Percentiles rank a stretch among this genome's conserved stretches.
These are phyloP conservation scores for Ctenodactylus gundi DNA, from an alignment of 2,113 vertebrate genomes.

Conservation along the genomic window DNA sequence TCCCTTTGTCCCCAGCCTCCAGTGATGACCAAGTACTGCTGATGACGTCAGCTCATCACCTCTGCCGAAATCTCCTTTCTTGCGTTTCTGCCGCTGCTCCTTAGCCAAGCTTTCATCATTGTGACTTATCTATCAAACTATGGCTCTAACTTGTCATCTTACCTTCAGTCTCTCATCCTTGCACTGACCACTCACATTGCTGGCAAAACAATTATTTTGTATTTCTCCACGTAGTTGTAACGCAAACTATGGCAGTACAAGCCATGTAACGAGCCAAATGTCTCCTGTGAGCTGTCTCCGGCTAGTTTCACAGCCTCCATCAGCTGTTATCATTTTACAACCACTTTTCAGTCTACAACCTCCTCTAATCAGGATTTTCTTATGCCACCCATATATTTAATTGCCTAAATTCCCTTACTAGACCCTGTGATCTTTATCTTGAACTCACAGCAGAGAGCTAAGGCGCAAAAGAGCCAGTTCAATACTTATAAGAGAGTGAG, in stretches of 20 bases:
- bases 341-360: not conserved
- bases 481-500: not conserved
- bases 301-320: not conserved
- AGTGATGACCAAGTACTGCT: not conserved
- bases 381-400: not conserved
- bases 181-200: not conserved
- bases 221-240: not conserved
- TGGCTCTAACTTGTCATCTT: constrained; percentile 7
- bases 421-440: not conserved
- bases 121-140: constrained; percentile 9
- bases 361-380: not conserved
- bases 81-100: not conserved
- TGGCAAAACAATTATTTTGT: not conserved
- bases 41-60: not conserved
- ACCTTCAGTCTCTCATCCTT: not conserved
- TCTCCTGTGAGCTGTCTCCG: not conserved
- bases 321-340: not conserved
- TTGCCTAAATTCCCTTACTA: not conserved
- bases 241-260: not conserved
- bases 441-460: not conserved
- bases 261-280: not conserved
- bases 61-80: not conserved
- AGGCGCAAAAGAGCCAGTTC: not conserved
- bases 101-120: not conserved
- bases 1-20: not conserved